Percentiles rank a stretch among this genome's conserved stretches.
Conservation (phyloP, 1,140 invertebrate genomes). For the Venustaconcha ellipsiformis region DNA sequence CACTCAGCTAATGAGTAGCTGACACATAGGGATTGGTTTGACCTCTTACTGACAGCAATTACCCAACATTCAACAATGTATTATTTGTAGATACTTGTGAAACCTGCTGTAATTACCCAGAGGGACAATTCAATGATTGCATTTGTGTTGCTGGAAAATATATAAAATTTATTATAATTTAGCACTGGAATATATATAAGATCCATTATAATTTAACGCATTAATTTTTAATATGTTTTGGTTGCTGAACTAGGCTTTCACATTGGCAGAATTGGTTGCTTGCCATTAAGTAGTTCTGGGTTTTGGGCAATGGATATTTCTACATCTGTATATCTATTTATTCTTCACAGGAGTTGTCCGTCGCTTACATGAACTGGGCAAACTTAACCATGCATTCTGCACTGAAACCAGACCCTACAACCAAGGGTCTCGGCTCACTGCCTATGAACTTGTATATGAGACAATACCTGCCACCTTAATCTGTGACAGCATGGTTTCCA, state of each 20-base stretch:
- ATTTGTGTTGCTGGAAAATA: no score
- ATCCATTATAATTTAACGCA: no score
- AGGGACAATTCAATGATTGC: slow-evolving; percentile 89
- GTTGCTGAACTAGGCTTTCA: slow-evolving; percentile 84
- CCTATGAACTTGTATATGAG: slow-evolving; percentile 94
- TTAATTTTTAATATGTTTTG: no score
- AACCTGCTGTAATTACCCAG: slow-evolving; percentile 97
- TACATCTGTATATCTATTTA: neutral
- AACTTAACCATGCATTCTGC: slow-evolving; percentile 89
- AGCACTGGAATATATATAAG: no score
- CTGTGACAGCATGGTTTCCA: slow-evolving; percentile 95
- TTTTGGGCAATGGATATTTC: no score
- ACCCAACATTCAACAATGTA: no score
- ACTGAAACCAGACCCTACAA: slow-evolving; percentile 99
- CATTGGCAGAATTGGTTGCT: neutral
- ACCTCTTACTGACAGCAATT: no score
- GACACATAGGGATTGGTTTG: no score
- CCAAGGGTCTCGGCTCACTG: slow-evolving; percentile 92
- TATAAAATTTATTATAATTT: no score
- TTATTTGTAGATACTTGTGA: slow-evolving; percentile 79
- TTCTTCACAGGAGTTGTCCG: slow-evolving; percentile 82
- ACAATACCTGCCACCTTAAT: slow-evolving; percentile 93
- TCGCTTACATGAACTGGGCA: slow-evolving; percentile 78
- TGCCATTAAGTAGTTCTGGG: no score
- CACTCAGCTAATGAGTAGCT: no score